These are phyloP conservation scores for Reticulitermes speratus DNA, from an alignment of 1,140 invertebrate species.

Conservation along the genomic window DNA sequence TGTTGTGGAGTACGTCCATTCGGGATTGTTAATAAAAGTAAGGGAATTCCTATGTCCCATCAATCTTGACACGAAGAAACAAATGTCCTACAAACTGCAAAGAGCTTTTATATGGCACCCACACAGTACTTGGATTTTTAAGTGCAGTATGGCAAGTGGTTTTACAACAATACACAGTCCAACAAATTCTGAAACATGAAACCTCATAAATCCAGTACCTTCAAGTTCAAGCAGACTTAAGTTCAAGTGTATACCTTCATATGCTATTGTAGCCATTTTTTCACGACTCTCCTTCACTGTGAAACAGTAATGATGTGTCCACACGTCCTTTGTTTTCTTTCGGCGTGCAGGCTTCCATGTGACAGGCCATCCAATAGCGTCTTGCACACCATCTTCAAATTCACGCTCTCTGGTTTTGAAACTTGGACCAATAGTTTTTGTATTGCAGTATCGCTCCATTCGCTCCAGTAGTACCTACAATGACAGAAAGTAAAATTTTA, in stretches of 20 bases:
- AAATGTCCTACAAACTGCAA: too few relatives aligned
- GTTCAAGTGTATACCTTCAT: neutral
- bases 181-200: too few relatives aligned
- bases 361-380: neutral
- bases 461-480: neutral
- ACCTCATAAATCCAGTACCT: too few relatives aligned
- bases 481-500: neutral
- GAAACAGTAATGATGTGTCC: constrained; percentile 4
- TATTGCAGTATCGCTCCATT: neutral
- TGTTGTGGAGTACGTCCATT: too few relatives aligned
- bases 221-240: too few relatives aligned
- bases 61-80: too few relatives aligned
- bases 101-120: too few relatives aligned
- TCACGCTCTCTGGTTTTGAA: neutral
- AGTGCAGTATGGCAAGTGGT: too few relatives aligned
- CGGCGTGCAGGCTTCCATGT: neutral
- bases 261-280: neutral
- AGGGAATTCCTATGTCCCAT: too few relatives aligned
- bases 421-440: neutral
- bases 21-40: too few relatives aligned
- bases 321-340: neutral
- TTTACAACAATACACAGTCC: too few relatives aligned
- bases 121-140: too few relatives aligned
- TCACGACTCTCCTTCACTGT: neutral
- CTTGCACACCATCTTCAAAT: neutral